Conservation (phyloP, 1,140 invertebrate genomes). For the Halyomorpha halys region DNA sequence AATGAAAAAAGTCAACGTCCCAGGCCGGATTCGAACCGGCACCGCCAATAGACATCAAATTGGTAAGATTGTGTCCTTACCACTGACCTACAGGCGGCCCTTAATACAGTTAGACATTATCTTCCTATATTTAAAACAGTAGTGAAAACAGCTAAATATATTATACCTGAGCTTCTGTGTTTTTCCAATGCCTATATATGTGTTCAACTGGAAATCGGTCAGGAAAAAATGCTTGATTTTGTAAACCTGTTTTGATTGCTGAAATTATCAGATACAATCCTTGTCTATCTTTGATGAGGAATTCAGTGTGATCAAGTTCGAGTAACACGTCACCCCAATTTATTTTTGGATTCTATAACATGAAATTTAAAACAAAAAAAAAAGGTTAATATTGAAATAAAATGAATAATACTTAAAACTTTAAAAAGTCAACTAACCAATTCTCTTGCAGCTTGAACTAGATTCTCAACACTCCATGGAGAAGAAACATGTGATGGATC, state of each 20-base stretch:
- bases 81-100: too few relatives aligned
- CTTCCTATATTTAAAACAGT: too few relatives aligned
- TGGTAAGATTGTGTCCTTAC: too few relatives aligned
- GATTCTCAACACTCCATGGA: conserved; percentile 90
- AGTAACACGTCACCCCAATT: conserved; percentile 87
- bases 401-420: conserved; percentile 12
- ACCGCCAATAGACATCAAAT: too few relatives aligned
- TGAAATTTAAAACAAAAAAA: conserved; percentile 25
- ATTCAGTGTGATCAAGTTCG: conserved; percentile 83
- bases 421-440: conserved; percentile 35
- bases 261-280: conserved; percentile 71
- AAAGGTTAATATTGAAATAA: background rate
- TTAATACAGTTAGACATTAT: too few relatives aligned
- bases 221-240: conserved; percentile 55
- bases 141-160: too few relatives aligned
- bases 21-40: too few relatives aligned
- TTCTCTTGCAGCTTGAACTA: conserved; percentile 82
- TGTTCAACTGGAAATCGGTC: conserved; percentile 80
- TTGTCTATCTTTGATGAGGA: conserved; percentile 74
- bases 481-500: conserved; percentile 36
- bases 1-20: too few relatives aligned
- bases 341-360: conserved; percentile 51
- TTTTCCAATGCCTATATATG: conserved; percentile 83
- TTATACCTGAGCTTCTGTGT: conserved; percentile 66
- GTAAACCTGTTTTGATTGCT: conserved; percentile 61